Base-by-base conservation (phyloP, 2,113 vertebrate genomes). In the Hucho hucho region DNA sequence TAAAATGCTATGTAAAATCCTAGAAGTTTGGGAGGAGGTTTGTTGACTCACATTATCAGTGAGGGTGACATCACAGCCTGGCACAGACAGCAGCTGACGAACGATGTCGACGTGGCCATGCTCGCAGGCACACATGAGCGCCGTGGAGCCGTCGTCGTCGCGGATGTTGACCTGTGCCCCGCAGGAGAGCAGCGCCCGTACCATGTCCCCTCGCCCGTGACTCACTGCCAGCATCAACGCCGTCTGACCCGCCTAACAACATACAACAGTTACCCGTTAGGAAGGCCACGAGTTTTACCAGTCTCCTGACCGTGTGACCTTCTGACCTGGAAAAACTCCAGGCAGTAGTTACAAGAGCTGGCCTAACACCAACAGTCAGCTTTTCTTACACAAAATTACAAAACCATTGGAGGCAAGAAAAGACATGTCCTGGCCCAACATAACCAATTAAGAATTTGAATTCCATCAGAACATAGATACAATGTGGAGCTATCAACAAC, bases 51-150 rank as follows among this genome's bases (percentile, higher is more conserved):
- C 96, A 0, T 95, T 95, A 85, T 97, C 96, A 0, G 95, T 90
- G 13, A 96, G 93, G 0, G 93, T 90, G 49, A 93, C 92, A 71
- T 97, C 91, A 0, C 96, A 97, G 84, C 87, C 87, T 0, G 95
- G 93, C 20, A 90, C 88, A 0, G 95, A 94, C 79, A 97, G 91
- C 25, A 97, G 93, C 90, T 96, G 94, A n/a, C 92, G 92, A 1
- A 95, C 93, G n/a, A 97, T 95, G 80, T 97, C 95, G 75, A 93
- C 94, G 37, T 96, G 95, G 7, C 96, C 96, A 0, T 97, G 96
- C 73, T 96, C 96, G 0, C 96, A 97, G 69, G 96, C 96, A 2
- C 96, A 97, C 96, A 97, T 97, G 75, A 97, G 95, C 0, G 96
- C 96, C 0, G 96, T 97, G 78, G 96, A 97, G 68, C 96, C 96